These are phyloP conservation scores for Tridacna gigas DNA, from an alignment of 2,888 invertebrate species.

Conservation along the genomic window DNA sequence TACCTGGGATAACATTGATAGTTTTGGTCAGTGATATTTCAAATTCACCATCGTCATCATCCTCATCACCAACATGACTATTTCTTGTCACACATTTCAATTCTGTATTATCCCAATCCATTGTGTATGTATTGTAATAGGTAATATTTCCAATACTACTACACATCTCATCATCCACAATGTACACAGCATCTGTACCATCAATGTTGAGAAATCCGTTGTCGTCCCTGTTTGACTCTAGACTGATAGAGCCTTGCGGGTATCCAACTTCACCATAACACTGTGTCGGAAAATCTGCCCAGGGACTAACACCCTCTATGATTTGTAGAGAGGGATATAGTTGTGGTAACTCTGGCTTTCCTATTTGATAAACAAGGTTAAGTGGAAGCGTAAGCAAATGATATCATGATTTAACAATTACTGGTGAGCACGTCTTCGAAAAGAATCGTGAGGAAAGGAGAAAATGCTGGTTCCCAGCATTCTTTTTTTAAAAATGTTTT, in stretches of 20 bases:
- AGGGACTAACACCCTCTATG: slow-evolving; percentile 24
- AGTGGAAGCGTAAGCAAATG: no score
- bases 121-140: slow-evolving; percentile 3
- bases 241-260: slow-evolving; percentile 3
- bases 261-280: slow-evolving; percentile 33
- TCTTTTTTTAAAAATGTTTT: no score
- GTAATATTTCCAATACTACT: slow-evolving; percentile 10
- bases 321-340: slow-evolving; percentile 27
- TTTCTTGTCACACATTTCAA: slow-evolving; percentile 26
- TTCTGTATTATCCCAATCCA: slow-evolving; percentile 24
- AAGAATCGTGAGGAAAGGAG: no score
- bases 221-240: slow-evolving; percentile 28
- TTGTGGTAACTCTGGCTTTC: slow-evolving; percentile 10
- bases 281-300: slow-evolving; percentile 10
- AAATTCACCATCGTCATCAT: not conserved
- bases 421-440: no score
- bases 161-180: slow-evolving; percentile 5
- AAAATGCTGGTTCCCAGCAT: no score
- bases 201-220: not conserved
- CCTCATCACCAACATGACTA: not conserved
- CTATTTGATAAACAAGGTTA: not conserved
- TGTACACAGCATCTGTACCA: not conserved
- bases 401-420: no score
- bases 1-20: slow-evolving; percentile 27
- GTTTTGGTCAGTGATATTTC: not conserved